Evolutionary conservation across 2,888 invertebrate species (phyloP).

Genomic region (Andrena minutula): DNA sequence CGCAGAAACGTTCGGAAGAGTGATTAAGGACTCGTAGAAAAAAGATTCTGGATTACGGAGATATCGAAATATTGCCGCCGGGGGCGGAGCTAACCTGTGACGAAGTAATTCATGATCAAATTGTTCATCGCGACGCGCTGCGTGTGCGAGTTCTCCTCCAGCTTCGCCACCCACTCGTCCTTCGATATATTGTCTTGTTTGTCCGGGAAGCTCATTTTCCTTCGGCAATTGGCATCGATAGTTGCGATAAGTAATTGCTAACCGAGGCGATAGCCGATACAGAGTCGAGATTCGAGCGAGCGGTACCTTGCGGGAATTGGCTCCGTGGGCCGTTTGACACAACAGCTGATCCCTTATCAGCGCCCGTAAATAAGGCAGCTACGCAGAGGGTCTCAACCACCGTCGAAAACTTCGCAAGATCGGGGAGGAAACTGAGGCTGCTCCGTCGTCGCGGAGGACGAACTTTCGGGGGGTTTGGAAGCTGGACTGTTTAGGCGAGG

Average conservation of each 20-base stretch:
- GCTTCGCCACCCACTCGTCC: slow-evolving; percentile 91
- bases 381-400: not conserved
- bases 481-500: not conserved
- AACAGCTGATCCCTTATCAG: slow-evolving; percentile 51
- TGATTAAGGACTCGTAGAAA: not conserved
- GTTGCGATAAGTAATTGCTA: not conserved
- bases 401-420: too few species aligned
- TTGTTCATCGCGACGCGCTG: slow-evolving; percentile 98
- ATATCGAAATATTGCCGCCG: too few species aligned
- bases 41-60: not conserved
- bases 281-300: not conserved
- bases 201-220: slow-evolving; percentile 86
- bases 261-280: not conserved
- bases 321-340: slow-evolving; percentile 42
- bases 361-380: slow-evolving; percentile 27
- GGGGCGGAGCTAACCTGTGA: slow-evolving; percentile 90
- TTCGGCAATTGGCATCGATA: slow-evolving; percentile 39
- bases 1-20: not conserved
- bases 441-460: not conserved
- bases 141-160: slow-evolving; percentile 91
- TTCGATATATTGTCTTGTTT: slow-evolving; percentile 86
- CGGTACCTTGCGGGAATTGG: not conserved
- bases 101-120: slow-evolving; percentile 99
- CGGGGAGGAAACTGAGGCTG: not conserved
- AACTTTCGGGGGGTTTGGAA: too few species aligned